Evolutionary conservation across 2,888 invertebrate genomes (phyloP), one percentile per base, ranked within the genome.

Genomic region (Ormyrus pomaceus): DNA sequence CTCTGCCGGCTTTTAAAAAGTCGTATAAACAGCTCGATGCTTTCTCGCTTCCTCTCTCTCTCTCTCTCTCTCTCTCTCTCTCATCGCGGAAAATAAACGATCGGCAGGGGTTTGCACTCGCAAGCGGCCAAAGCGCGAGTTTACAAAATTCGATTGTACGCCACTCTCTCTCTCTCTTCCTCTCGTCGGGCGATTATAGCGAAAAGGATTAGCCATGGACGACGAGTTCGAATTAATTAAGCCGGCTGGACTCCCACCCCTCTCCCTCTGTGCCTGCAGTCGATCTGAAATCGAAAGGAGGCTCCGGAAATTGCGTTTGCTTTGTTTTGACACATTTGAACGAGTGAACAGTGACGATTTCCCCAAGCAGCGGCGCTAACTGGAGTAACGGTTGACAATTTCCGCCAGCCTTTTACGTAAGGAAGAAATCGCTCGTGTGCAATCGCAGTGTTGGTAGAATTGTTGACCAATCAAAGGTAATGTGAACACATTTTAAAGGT

Each of bases 141-240:
- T 82, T 82, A 84, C 85, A 82, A 82, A 76, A 76, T 62, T 82
- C 80, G 83, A 77, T 69, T 76, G 69, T 79, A 77, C 58, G 70
- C 19, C 79, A 77, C 19, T 19, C 19, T 19, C 19, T 19, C 19
- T 19, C 19, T 19, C 19, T 19, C 19, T 19, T 19, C 19, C 19
- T 19, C 19, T 19, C 19, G 19, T 19, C 19, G 83, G 79, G 81
- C 83, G 79, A 77, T 73, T 82, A 79, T 76, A 77, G 77, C 72
- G 66, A 69, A 83, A 84, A 82, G 84, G 85, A 86, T 86, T 83
- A 85, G 79, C 80, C 59, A 58, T 53, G 83, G 77, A 82, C 84
- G 82, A 77, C 82, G 83, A 86, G 85, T 81, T 83, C 82, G 82
- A 86, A 86, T 86, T 84, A 83, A 86, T 86, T 84, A 84, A 84